Percentiles rank a stretch among this genome's conserved stretches.
These are phyloP conservation scores for Cavia porcellus DNA, from an alignment of 2,113 vertebrate genomes.

Conservation along the genomic window DNA sequence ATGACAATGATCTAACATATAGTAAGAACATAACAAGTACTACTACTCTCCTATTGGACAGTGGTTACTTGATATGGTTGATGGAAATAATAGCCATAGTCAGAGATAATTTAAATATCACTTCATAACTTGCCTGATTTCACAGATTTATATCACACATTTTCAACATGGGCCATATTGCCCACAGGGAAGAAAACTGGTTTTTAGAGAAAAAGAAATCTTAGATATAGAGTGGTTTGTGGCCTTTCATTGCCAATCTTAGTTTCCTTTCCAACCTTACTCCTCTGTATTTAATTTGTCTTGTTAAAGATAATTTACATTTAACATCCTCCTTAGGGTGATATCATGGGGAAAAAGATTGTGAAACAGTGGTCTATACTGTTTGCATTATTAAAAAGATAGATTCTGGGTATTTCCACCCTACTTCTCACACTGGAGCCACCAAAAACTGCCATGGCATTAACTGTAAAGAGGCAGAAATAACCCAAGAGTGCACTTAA, in stretches of 20 bases:
- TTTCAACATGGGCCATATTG: not conserved
- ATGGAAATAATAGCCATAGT: conserved; percentile 1
- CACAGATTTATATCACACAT: conserved; percentile 12
- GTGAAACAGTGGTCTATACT: not conserved
- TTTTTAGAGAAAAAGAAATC: conserved; percentile 5
- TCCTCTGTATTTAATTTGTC: conserved; percentile 37
- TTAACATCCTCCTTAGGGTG: conserved; percentile 2
- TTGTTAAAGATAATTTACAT: conserved; percentile 17
- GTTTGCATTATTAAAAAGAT: conserved; percentile 38
- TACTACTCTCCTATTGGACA: not conserved
- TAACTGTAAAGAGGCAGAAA: not conserved
- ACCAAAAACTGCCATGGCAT: not conserved
- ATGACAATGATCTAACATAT: not conserved
- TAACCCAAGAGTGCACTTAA: not conserved
- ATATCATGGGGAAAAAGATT: not conserved
- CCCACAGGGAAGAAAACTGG: not conserved
- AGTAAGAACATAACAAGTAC: conserved; percentile 19
- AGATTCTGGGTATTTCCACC: not conserved
- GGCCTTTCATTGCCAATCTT: not conserved
- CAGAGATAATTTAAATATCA: conserved; percentile 10
- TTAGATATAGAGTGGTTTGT: not conserved
- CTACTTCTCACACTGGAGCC: not conserved
- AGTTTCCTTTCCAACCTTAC: not conserved
- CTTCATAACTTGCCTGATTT: conserved; percentile 18
- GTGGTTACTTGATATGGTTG: not conserved